These are phyloP conservation scores for Anoplolepis gracilipes DNA, from an alignment of 1,140 invertebrate genomes.

Conservation along the genomic window DNA sequence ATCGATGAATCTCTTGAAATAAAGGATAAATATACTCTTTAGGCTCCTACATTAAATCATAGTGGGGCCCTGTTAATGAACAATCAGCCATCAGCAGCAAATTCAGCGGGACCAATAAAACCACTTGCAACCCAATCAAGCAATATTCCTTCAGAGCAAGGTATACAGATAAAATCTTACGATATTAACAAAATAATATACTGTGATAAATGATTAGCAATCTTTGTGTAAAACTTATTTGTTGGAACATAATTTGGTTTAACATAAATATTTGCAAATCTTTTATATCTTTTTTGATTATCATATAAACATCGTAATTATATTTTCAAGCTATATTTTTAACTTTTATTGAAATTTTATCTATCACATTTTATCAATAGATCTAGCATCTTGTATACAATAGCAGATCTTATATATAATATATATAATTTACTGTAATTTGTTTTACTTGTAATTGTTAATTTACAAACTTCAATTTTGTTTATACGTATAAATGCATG, in stretches of 20 bases:
- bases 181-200: neutral
- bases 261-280: neutral
- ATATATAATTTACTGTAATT: too few species aligned
- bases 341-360: neutral
- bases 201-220: neutral
- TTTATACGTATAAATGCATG: neutral
- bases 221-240: neutral
- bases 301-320: neutral
- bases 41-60: constrained; percentile 84
- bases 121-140: constrained; percentile 80
- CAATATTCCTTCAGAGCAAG: constrained; percentile 83
- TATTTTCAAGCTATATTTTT: neutral
- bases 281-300: neutral
- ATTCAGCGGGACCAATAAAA: constrained; percentile 81
- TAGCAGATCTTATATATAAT: too few species aligned
- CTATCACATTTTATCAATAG: neutral
- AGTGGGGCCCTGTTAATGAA: constrained; percentile 83
- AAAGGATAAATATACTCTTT: constrained; percentile 63
- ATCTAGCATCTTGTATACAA: too few species aligned
- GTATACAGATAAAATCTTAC: constrained; percentile 70
- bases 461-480: neutral
- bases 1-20: neutral
- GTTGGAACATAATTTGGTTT: neutral
- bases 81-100: constrained; percentile 80
- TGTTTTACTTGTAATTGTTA: too few species aligned